Conservation (phyloP, 2,113 vertebrate species). For the Limnothrissa miodon region DNA sequence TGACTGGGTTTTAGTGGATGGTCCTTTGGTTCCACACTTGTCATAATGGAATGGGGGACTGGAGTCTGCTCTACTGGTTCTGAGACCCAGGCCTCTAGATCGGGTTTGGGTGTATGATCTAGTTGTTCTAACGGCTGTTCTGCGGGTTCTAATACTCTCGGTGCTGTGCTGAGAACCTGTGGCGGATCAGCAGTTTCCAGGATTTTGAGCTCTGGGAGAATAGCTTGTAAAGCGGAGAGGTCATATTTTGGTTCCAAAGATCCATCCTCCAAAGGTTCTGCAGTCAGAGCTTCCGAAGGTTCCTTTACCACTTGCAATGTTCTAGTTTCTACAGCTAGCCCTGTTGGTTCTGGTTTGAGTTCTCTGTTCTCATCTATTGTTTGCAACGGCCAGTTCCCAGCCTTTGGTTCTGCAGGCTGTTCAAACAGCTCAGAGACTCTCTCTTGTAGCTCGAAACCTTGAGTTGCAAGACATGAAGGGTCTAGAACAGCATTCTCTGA, state of each 20-base stretch:
- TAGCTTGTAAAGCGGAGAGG: not conserved
- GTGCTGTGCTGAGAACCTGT: not conserved
- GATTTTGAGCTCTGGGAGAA: not conserved
- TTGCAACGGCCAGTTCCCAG: not conserved
- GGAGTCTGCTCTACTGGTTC: not conserved
- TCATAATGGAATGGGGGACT: not conserved
- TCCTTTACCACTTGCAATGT: not conserved
- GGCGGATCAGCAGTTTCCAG: not conserved
- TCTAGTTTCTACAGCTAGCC: not conserved
- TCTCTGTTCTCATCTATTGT: not conserved
- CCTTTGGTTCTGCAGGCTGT: not conserved
- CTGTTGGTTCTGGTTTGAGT: not conserved
- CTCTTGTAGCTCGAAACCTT: not conserved
- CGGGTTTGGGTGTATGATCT: not conserved
- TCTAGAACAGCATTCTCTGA: not conserved
- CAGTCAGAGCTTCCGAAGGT: not conserved
- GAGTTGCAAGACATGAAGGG: not conserved
- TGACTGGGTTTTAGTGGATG: not conserved
- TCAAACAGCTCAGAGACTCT: not conserved
- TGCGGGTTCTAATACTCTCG: not conserved
- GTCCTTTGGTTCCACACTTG: not conserved
- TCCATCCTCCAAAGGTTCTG: not conserved
- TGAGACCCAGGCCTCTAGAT: not conserved
- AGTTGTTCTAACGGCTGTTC: not conserved
- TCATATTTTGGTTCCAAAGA: not conserved